Evolutionary conservation across 2,888 invertebrate species (phyloP), one percentile per base, ranked within the genome.

Genomic region (Lasioglossum figueresi): DNA sequence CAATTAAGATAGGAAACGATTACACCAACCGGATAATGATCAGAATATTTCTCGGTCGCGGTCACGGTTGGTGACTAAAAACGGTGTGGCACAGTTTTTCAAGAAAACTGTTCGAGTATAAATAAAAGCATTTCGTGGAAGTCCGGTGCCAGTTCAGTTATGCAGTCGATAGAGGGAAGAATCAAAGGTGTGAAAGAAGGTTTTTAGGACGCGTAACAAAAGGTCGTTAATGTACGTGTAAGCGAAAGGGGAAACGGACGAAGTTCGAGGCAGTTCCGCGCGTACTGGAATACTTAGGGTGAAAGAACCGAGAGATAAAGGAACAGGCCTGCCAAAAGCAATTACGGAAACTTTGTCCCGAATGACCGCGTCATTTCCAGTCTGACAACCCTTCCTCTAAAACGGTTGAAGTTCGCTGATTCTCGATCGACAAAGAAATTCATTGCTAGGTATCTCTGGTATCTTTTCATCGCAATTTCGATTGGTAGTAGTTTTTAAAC

Each of bases 111-210:
- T 56, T 72, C 31, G 40, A 79, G 45, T 80, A 80, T 90, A 80
- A 90, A 90, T 90, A 90, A 84, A 66, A 52, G 86, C 56, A 31
- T 79, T 89, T 85, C 83, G 40, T 80, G 80, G 84, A 89, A 90
- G 86, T 86, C 75, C 87, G 84, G 78, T 80, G 82, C 79, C 82
- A 82, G 31, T 48, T 86, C 59, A 79, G 82, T 82, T 84, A 80
- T 19, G 37, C 27, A 27, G 37, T 70, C 76, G 66, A 66, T 81
- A 40, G 77, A 4, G 70, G 56, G 72, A 76, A 66, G 73, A 81
- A 74, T 63, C 63, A 73, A 74, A 79, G 37, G 70, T 76, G 56
- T 19, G 68, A 73, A 48, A 63, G 79, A 52, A 75, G 70, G 76
- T 83, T 87, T 87, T 66, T 80, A 89, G 76, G 63, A 14, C 59